Conservation (phyloP, 2,888 invertebrate species). For the Sesia apiformis region DNA sequence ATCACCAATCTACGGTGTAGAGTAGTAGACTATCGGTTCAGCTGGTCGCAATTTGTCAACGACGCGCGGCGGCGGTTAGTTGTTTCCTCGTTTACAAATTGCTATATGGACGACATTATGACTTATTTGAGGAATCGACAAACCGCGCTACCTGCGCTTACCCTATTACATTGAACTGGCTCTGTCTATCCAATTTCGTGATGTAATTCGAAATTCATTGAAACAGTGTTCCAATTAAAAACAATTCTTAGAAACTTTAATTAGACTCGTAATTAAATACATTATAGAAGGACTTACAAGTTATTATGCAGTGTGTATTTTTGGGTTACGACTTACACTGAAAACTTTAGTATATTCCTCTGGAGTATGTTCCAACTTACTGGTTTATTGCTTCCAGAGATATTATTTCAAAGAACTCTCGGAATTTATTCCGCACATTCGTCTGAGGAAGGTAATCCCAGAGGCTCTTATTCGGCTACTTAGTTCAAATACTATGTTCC, state of each 20-base stretch:
- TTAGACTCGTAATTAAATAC: not conserved
- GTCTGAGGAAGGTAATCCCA: conserved; percentile 56
- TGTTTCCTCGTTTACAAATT: conserved; percentile 46
- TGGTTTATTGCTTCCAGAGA: conserved; percentile 66
- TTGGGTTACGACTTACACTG: conserved; percentile 43
- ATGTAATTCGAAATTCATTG: too few species aligned
- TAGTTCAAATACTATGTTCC: conserved; percentile 46
- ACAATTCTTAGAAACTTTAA: not conserved
- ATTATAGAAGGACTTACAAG: conserved; percentile 11
- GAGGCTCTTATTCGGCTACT: conserved; percentile 57
- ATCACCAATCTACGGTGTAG: conserved; percentile 70
- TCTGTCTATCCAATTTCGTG: too few species aligned
- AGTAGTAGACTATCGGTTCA: conserved; percentile 15
- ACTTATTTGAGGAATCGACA: not conserved
- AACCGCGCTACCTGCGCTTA: not conserved
- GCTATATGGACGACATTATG: conserved; percentile 12
- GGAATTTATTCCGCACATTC: conserved; percentile 60
- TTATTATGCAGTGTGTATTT: conserved; percentile 38
- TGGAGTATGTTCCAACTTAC: conserved; percentile 59
- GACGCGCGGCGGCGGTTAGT: conserved; percentile 36
- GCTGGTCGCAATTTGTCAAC: conserved; percentile 65
- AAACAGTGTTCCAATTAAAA: too few species aligned
- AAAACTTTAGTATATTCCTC: conserved; percentile 64
- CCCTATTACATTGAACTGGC: too few species aligned
- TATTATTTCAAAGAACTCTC: conserved; percentile 69